Evolutionary conservation across 1,140 invertebrate genomes (phyloP).

Genomic region (Monomorium pharaonis): DNA sequence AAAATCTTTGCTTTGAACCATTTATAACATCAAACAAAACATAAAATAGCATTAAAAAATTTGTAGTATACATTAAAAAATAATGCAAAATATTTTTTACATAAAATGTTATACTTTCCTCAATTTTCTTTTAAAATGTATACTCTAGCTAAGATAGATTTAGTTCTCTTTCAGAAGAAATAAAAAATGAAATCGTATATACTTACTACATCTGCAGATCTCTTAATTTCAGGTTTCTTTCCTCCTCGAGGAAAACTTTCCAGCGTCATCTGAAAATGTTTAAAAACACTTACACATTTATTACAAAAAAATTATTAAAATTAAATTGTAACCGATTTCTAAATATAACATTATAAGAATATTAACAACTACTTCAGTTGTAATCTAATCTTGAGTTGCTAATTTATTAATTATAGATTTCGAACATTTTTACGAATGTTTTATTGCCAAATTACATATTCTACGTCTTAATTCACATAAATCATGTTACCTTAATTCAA

Average conservation of each 20-base stretch:
- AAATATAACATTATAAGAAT: neutral
- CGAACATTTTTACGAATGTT: neutral
- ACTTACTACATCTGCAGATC: constrained; percentile 61
- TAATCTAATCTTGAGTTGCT: neutral
- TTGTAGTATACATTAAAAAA: too few species aligned
- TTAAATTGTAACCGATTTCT: neutral
- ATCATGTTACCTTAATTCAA: neutral
- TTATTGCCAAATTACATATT: neutral
- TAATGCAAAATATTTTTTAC: neutral
- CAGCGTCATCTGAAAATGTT: constrained; percentile 73
- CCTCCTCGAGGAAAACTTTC: constrained; percentile 76
- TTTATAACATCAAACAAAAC: too few species aligned
- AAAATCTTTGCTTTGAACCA: too few species aligned
- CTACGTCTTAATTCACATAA: neutral
- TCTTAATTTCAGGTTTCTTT: constrained; percentile 61
- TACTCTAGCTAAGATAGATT: constrained; percentile 1
- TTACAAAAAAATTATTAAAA: neutral
- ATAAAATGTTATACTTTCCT: neutral
- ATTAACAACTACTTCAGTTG: neutral
- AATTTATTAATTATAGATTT: neutral
- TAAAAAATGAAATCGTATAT: constrained; percentile 2
- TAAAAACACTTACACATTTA: constrained; percentile 14
- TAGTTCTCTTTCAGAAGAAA: neutral
- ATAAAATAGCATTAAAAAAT: too few species aligned
- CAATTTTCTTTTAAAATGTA: neutral